Conservation (phyloP, 2,888 invertebrate genomes). For the Tetragonula carbonaria region DNA sequence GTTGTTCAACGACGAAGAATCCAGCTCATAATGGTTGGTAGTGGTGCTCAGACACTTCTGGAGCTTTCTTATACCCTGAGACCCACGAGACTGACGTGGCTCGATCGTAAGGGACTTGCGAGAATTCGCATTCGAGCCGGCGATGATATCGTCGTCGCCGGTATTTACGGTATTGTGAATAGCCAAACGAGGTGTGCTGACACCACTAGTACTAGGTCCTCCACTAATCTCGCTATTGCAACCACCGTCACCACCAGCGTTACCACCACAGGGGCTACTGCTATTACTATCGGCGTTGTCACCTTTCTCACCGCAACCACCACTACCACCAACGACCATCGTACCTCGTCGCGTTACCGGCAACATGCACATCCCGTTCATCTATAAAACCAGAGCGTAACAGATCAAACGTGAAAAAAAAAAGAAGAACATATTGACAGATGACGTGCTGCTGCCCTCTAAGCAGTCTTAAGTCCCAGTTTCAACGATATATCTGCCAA, state of each 20-base stretch:
- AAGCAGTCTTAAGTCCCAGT: constrained; percentile 4
- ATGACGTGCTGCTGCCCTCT: not conserved
- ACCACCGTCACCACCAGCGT: constrained; percentile 49
- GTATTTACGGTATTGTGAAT: constrained; percentile 54
- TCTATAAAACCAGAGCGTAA: constrained; percentile 85
- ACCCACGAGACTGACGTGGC: constrained; percentile 91
- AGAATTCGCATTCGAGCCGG: constrained; percentile 60
- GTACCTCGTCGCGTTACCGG: constrained; percentile 85
- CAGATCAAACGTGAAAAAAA: constrained; percentile 60
- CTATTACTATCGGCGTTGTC: constrained; percentile 57
- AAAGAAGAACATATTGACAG: constrained; percentile 2
- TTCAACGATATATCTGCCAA: not conserved
- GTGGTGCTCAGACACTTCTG: constrained; percentile 95
- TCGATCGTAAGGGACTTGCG: constrained; percentile 82
- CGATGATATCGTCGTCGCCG: constrained; percentile 58
- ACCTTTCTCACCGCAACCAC: constrained; percentile 57
- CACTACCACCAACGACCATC: constrained; percentile 73
- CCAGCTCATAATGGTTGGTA: constrained; percentile 91
- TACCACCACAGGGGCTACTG: constrained; percentile 54
- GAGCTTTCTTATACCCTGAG: constrained; percentile 97
- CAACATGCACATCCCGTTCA: constrained; percentile 91
- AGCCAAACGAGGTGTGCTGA: constrained; percentile 62
- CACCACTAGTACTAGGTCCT: constrained; percentile 64
- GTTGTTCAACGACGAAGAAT: constrained; percentile 63
- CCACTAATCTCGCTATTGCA: constrained; percentile 54